Conservation (phyloP, 1,140 invertebrate genomes). For the Nephila pilipes region DNA sequence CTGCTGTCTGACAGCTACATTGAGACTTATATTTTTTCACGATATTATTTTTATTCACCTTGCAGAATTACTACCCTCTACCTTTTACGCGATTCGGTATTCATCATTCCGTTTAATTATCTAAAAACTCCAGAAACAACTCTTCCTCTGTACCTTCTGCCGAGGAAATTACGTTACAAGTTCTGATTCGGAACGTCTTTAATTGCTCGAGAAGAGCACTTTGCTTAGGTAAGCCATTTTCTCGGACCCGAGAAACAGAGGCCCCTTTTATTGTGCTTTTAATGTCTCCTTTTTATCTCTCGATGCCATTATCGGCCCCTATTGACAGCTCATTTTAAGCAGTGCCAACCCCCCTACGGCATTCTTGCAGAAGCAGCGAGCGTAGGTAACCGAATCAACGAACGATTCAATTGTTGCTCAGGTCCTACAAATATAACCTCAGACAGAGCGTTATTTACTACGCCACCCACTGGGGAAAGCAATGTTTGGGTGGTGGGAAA, state of each 20-base stretch:
- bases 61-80: too few species aligned
- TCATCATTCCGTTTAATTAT: not conserved
- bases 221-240: not conserved
- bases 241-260: not conserved
- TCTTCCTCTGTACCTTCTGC: not conserved
- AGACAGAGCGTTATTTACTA: slow-evolving; percentile 66
- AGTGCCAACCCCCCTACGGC: not conserved
- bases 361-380: slow-evolving; percentile 29
- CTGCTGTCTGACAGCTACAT: too few species aligned
- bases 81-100: too few species aligned
- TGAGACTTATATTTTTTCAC: too few species aligned
- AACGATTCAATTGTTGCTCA: slow-evolving; percentile 63
- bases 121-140: not conserved
- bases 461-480: not conserved
- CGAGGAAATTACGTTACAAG: not conserved
- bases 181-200: not conserved
- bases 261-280: not conserved
- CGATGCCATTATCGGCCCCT: slow-evolving; percentile 50
- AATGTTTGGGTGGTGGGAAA: not conserved
- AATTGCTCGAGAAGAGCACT: slow-evolving; percentile 23
- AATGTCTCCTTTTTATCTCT: slow-evolving; percentile 51
- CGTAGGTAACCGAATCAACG: slow-evolving; percentile 59
- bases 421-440: slow-evolving; percentile 45
- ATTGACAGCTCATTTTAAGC: slow-evolving; percentile 73
- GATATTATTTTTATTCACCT: too few species aligned